These are phyloP conservation scores for Drosophila flavopinicola DNA, from an alignment of 2,888 invertebrate genomes.

Conservation along the genomic window DNA sequence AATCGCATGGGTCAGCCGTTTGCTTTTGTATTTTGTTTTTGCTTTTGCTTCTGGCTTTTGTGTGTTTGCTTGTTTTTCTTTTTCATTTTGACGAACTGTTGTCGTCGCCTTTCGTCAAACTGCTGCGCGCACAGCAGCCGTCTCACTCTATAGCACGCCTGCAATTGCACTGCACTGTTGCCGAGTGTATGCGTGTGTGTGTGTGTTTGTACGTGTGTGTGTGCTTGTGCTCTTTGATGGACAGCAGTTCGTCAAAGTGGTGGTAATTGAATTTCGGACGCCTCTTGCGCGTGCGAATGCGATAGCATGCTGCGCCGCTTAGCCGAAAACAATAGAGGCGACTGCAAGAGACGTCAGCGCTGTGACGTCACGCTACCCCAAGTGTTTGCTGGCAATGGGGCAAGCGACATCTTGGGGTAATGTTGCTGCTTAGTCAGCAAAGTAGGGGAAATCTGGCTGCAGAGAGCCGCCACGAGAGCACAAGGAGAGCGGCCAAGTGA, in stretches of 20 bases:
- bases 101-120: slow-evolving; percentile 77
- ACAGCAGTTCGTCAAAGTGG: slow-evolving; percentile 83
- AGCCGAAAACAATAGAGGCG: slow-evolving; percentile 64
- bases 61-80: slow-evolving; percentile 37
- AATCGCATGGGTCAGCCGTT: slow-evolving; percentile 65
- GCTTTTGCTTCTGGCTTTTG: slow-evolving; percentile 24
- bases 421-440: slow-evolving; percentile 59
- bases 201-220: background rate
- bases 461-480: slow-evolving; percentile 33
- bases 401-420: slow-evolving; percentile 49
- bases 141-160: slow-evolving; percentile 56
- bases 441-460: slow-evolving; percentile 66
- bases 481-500: slow-evolving; percentile 8
- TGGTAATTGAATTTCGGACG: slow-evolving; percentile 76
- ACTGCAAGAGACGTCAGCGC: slow-evolving; percentile 35
- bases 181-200: background rate
- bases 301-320: slow-evolving; percentile 50
- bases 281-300: slow-evolving; percentile 49
- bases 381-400: slow-evolving; percentile 28
- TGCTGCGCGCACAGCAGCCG: slow-evolving; percentile 46
- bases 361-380: slow-evolving; percentile 68
- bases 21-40: slow-evolving; percentile 60
- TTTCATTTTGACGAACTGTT: slow-evolving; percentile 75
- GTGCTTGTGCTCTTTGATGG: slow-evolving; percentile 68
- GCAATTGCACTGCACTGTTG: slow-evolving; percentile 39